These are phyloP conservation scores for Psammodynastes pulverulentus DNA, from an alignment of 2,113 vertebrate species.

Conservation along the genomic window DNA sequence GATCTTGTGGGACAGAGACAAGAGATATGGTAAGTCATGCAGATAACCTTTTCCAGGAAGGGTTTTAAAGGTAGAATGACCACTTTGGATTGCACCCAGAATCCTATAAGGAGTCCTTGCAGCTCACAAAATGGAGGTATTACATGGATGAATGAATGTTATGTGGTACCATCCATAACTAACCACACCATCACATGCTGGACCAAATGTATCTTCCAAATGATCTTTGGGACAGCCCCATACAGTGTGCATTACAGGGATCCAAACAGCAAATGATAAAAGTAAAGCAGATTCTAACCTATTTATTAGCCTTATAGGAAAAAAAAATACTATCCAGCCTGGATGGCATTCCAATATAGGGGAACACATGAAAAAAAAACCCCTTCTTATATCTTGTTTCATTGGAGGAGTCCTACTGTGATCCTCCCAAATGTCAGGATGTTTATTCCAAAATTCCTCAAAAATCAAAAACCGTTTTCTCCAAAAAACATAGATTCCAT, in stretches of 20 bases:
- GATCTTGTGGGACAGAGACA: neutral
- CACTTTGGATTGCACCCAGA: neutral
- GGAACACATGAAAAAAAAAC: neutral
- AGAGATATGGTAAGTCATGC: neutral
- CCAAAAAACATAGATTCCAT: neutral
- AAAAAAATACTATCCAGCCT: neutral
- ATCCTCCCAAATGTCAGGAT: neutral
- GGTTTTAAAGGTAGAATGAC: neutral
- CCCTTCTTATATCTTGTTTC: neutral
- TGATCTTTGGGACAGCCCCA: neutral
- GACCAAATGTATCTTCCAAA: neutral
- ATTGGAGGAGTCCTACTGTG: neutral
- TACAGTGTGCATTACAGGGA: neutral
- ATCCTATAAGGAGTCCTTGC: neutral
- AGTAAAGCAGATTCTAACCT: neutral
- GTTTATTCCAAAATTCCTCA: neutral
- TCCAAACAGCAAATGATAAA: neutral
- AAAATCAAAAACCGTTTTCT: neutral
- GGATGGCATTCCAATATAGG: neutral
- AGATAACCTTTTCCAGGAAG: neutral
- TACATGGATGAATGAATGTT: neutral
- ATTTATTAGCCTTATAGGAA: neutral
- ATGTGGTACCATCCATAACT: neutral
- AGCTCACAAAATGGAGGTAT: neutral
- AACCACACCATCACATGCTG: neutral